Base-by-base conservation (phyloP, 1,140 invertebrate genomes). In the Daktulosphaira vitifoliae region DNA sequence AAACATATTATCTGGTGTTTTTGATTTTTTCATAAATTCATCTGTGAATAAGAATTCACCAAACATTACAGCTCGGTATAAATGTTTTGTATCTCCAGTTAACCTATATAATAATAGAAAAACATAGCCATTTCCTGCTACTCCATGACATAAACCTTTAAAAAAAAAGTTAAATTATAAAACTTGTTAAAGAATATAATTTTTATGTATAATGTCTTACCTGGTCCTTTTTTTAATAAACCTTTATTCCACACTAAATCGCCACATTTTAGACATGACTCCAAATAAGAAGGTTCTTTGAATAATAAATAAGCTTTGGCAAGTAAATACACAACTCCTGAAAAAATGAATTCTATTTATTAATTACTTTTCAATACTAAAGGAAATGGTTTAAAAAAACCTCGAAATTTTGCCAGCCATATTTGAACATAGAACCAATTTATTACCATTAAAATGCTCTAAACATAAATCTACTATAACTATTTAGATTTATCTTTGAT, bases 121-220 rank as follows among this genome's bases (percentile, higher is more conserved):
- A 0, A 87, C 88, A 75, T 92, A 92, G 18, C 84, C 89, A 77
- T 83, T 91, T 38, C 90, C 90, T 39, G 88, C 85, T 4, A 93
- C 79, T 1, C 90, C 90, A 74, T 93, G 90, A 73, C 90, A 92
- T 46, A 92, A 84, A 9, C 84, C 84, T 74, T 65, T 3, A 69
- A 70, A 49, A 68, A 66, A 51, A 65, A 26, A 52, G 49, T 25
- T 42, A 25, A 39, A 66, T 29, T 62, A 39, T n/a, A 26, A 62
- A 6, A 33, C 11, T 33, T 33, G 29, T 33, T 33, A 6, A 33
- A 33, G 5, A 33, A 33, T 33, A 6, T 33, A 33, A 33, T 11
- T 33, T 33, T 6, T 20, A 42, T 42, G 7, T n/a, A 37, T 39
- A 49, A 16, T n/a, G 26, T 9, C 62, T 68, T 70, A 76, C 76